Evolutionary conservation across 2,113 vertebrate species (phyloP), one percentile per base, ranked within the genome.

Genomic region (Cebidichthys violaceus): DNA sequence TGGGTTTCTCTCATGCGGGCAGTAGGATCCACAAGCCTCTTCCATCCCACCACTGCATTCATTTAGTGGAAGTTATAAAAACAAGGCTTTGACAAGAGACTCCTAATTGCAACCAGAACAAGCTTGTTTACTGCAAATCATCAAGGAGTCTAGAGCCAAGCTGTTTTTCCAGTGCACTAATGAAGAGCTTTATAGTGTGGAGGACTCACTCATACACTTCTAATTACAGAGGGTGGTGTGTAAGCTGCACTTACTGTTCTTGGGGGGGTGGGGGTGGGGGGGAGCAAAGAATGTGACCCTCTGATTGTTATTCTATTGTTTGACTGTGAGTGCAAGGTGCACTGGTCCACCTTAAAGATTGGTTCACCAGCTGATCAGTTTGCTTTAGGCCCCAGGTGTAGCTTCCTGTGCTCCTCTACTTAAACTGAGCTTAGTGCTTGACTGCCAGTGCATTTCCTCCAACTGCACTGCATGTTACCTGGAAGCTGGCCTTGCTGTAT

Each of bases 61-160:
- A 78, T 86, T 90, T 45, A 81, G 41, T 62, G 88, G 82, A 92
- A 89, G 82, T 85, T 84, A 82, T 90, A 91, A 94, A 95, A 90
- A 35, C 73, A 62, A 70, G 81, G 65, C 77, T 83, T 82, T 81
- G 70, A 89, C 79, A 85, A 70, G 69, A 85, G 65, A 57, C 69
- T 75, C 79, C 20, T 92, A 92, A 94, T 92, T 90, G 76, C 55
- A 89, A 89, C 68, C 89, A 94, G 89, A 94, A 78, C 79, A 83
- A 70, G 70, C 66, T 80, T 92, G 85, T 93, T 95, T 92, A 93
- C 89, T 74, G 70, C 61, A 68, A 80, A 83, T 81, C 85, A 77
- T 84, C 43, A 61, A 84, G 88, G 81, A 82, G 86, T 88, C 72
- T 74, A 77, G 20, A 82, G 55, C 22, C 17, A 7, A 61, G 29